These are phyloP conservation scores for Desmophyllum pertusum DNA, from an alignment of 92 coral and sea anemone species.

Conservation along the genomic window DNA sequence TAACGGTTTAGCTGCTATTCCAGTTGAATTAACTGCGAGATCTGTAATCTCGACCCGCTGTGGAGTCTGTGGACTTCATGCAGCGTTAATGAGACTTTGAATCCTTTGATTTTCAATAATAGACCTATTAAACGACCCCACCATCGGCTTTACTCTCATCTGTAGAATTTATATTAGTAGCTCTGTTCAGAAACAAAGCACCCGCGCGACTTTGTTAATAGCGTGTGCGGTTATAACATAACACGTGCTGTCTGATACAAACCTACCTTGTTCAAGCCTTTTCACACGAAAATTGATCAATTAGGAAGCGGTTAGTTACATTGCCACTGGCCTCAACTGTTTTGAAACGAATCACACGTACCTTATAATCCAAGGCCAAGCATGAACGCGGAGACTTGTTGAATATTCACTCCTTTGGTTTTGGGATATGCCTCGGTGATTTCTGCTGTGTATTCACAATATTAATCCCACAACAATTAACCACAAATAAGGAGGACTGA, in stretches of 20 bases:
- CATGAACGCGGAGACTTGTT: not conserved
- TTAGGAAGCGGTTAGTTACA: not conserved
- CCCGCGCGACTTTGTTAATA: not conserved
- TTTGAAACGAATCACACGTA: not conserved
- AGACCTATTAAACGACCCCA: not conserved
- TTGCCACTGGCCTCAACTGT: not conserved
- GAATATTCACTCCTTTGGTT: not conserved
- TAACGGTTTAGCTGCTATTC: not conserved
- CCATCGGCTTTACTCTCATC: not conserved
- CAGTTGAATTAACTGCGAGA: not conserved
- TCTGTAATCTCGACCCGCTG: too few relatives aligned
- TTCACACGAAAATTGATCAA: not conserved
- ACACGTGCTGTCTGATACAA: too few relatives aligned
- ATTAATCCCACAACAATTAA: not conserved
- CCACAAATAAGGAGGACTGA: not conserved
- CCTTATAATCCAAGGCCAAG: not conserved
- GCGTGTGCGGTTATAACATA: not conserved
- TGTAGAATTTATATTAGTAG: not conserved
- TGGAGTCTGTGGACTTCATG: too few relatives aligned
- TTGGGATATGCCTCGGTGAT: not conserved
- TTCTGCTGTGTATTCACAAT: not conserved
- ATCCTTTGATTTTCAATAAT: too few relatives aligned
- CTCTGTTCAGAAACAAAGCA: not conserved
- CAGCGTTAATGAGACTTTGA: too few relatives aligned
- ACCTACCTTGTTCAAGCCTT: not conserved